Evolutionary conservation across 35 echinoderm and acorn worm genomes (phyloP), one percentile per base, ranked within the genome.

Genomic region (Holothuria glaberrima): DNA sequence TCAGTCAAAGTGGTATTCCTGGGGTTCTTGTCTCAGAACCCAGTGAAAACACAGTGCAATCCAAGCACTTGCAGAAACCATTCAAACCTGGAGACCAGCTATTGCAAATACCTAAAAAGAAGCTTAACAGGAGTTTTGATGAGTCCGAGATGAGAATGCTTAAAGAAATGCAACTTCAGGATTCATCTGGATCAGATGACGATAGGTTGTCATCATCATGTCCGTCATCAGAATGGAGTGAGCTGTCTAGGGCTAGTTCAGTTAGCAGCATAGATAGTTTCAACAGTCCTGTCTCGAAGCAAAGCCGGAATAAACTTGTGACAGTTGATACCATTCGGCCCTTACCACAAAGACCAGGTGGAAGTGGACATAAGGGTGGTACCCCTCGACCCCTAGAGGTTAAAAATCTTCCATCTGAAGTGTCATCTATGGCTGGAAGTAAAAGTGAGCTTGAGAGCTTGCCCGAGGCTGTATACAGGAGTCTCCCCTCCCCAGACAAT

Each of bases 401-500:
- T 17, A 33, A 69, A 69, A 27, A 60, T 7, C 33, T 61, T 22
- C 5, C 62, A 9, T 29, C 61, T 3, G 67, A 54, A 22, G 67
- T 71, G 31, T 67, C 85, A 70, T 60, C 19, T 5, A 52, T 87
- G 33, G 62, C 41, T 3, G 21, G 34, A 22, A 87, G 38, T 46
- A 50, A 27, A 18, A 36, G 50, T 9, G 60, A 67, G n/a, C 7
- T 9, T 41, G 59, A 61, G 19, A 32, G 36, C 26, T 76, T 68
- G 4, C 50, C 80, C 29, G 27, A 48, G 28, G 9, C 46, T 19
- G 64, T 38, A 18, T 86, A 87, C 21, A 73, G 92, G 26, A 94
- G 79, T 46, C 90, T 97, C 6, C 95, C 95, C 12, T 97, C 95
- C 18, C 95, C 92, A 28, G 95, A 97, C 34, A 75, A 56, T 20